phyloP scores from a whole-genome alignment of 1,140 invertebrate genomes.

The Drosophila persimilis region DNA sequence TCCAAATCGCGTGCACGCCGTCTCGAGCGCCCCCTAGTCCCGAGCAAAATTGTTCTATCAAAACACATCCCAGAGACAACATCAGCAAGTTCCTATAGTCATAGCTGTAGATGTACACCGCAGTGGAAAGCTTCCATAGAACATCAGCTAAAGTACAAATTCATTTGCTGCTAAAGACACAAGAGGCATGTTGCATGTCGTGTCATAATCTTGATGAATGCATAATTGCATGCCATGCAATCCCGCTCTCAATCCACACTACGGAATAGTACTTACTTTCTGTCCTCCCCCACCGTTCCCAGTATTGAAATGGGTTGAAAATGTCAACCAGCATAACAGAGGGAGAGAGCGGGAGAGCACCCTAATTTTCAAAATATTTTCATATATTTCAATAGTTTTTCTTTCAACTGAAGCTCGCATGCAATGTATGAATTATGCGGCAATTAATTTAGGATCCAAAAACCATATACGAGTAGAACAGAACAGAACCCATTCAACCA shows the following conservation, averaged over 20 bases:
- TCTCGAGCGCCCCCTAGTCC: conserved; percentile 19
- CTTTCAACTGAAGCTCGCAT: conserved; percentile 20
- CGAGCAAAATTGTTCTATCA: conserved; percentile 76
- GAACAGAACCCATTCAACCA: conserved; percentile 17
- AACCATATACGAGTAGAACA: conserved; percentile 28
- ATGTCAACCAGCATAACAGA: conserved; percentile 78
- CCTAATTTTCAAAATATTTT: conserved; percentile 71
- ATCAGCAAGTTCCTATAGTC: conserved; percentile 1
- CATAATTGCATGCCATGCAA: conserved; percentile 74
- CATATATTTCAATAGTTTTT: conserved; percentile 61
- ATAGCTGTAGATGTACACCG: conserved; percentile 1
- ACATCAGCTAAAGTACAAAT: conserved; percentile 60
- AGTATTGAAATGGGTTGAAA: conserved; percentile 38
- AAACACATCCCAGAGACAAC: conserved; percentile 51
- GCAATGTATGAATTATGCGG: conserved; percentile 69
- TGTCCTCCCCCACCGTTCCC: not conserved
- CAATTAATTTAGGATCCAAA: conserved; percentile 63
- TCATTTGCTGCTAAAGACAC: conserved; percentile 72
- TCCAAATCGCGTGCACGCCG: conserved; percentile 70
- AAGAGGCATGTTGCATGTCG: conserved; percentile 75
- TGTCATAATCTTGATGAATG: conserved; percentile 83
- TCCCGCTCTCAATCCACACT: conserved; percentile 7
- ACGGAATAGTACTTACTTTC: conserved; percentile 3
- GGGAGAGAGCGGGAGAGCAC: not conserved
- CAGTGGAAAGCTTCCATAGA: conserved; percentile 23